phyloP scores from a whole-genome alignment of 1,140 invertebrate species.

The Venturia canescens region DNA sequence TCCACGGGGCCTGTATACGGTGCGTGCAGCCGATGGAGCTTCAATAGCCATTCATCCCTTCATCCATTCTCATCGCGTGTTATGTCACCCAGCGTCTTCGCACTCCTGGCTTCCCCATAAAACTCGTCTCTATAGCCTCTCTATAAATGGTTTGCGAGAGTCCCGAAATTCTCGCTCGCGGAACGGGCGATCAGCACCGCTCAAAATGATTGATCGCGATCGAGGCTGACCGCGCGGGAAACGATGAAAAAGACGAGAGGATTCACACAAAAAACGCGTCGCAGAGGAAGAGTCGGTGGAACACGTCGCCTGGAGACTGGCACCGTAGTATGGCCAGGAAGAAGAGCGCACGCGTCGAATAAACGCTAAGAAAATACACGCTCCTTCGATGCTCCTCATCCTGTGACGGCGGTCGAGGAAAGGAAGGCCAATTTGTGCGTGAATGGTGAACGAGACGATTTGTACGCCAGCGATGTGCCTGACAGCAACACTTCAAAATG shows the following conservation, averaged over 20 bases:
- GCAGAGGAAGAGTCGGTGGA: background rate
- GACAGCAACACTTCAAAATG: background rate
- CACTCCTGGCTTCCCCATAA: background rate
- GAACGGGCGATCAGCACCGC: constrained; percentile 5
- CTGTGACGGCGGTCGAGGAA: no score
- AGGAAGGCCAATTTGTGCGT: constrained; percentile 23
- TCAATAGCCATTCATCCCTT: constrained; percentile 34
- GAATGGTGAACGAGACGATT: constrained; percentile 6
- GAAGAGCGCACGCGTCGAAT: constrained; percentile 11
- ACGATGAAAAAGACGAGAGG: constrained; percentile 11
- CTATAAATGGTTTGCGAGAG: constrained; percentile 2
- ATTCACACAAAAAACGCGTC: no score
- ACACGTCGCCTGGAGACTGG: background rate
- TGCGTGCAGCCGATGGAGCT: background rate
- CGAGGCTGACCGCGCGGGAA: constrained; percentile 25
- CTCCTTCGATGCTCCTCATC: background rate
- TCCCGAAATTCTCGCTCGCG: constrained; percentile 1
- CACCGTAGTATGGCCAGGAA: no score
- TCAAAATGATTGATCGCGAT: constrained; percentile 45
- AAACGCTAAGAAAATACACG: background rate
- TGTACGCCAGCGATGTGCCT: background rate
- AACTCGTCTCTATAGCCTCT: background rate
- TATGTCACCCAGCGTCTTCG: constrained; percentile 9
- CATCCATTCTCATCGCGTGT: constrained; percentile 13
- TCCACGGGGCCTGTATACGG: background rate